Base-by-base conservation (phyloP, 2,113 vertebrate genomes). In the Pundamilia nyererei region DNA sequence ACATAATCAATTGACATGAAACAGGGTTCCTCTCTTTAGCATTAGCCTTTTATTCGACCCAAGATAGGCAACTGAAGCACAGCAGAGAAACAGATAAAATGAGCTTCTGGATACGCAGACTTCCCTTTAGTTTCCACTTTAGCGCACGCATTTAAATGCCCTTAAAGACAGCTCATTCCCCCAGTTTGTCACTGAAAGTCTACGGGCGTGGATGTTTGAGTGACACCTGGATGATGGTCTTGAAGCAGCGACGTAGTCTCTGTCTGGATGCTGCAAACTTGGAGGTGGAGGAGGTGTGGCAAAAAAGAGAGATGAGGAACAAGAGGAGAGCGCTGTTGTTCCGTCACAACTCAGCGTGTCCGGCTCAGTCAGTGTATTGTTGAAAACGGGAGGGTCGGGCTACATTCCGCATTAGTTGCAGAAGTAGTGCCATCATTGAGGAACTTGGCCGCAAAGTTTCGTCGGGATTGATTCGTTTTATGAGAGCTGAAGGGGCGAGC, bases 261-360 rank as follows among this genome's bases (percentile, higher is more conserved):
- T 14, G 49, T 33, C 29, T 79, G 86, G 87, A 91, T 90, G 93
- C 83, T 87, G 89, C 83, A 13, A n/a, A 21, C 29, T 40, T 26
- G 7, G 31, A 40, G 79, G 9, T 70, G 87, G 79, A 90, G 91
- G 89, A 75, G 89, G 85, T 35, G 62, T 45, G 58, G 17, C 49
- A 70, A 81, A 49, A 19, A 12, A 49, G 24, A 70, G 6, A 51
- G 62, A 85, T 75, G 75, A 68, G 85, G 82, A 87, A 83, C 91
- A 89, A 65, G 92, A 86, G 83, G 84, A 87, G 90, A 90, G 93
- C 89, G 90, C 89, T 91, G 89, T 88, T 89, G 92, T 85, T 92
- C 81, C 90, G 90, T 87, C 87, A 79, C 54, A 72, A 21, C 62
- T 40, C 81, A 35, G 53, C 49, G 38, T 31, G 84, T 65, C n/a